These are phyloP conservation scores for Phenacoccus solenopsis DNA, from an alignment of 1,140 invertebrate species.

Conservation along the genomic window DNA sequence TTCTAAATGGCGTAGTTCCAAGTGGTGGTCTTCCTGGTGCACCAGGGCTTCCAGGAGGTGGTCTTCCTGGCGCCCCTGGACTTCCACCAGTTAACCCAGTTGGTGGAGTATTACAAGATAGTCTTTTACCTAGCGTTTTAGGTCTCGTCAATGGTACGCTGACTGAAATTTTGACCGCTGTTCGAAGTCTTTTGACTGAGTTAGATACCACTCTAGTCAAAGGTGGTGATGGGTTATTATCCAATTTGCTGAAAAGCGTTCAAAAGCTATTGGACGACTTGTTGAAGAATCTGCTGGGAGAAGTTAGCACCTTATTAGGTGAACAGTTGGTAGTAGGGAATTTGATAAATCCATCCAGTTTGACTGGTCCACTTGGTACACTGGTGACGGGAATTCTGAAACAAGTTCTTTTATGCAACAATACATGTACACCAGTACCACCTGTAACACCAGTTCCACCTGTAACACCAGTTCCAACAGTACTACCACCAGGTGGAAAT, in stretches of 20 bases:
- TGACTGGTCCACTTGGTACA: neutral
- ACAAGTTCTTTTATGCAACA: neutral
- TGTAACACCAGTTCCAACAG: neutral
- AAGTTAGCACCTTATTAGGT: neutral
- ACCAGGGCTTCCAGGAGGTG: too few species aligned
- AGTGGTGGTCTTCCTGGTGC: too few species aligned
- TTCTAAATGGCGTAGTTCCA: too few species aligned
- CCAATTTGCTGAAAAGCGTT: neutral
- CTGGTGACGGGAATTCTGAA: neutral
- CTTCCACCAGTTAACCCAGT: too few species aligned
- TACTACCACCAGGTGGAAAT: neutral
- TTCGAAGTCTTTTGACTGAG: neutral
- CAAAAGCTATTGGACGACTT: neutral
- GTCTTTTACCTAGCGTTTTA: too few species aligned
- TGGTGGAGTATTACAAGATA: too few species aligned
- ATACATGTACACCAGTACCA: neutral
- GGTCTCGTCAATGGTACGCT: too few species aligned
- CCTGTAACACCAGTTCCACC: neutral
- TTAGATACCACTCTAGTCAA: neutral
- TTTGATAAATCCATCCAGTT: neutral
- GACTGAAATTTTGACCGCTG: too few species aligned
- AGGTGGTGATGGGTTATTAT: neutral
- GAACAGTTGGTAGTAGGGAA: neutral
- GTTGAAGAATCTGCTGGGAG: neutral
- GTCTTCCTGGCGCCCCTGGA: too few species aligned